phyloP scores from a whole-genome alignment of 2,797 vertebrate genomes.

The Borostomias antarcticus region DNA sequence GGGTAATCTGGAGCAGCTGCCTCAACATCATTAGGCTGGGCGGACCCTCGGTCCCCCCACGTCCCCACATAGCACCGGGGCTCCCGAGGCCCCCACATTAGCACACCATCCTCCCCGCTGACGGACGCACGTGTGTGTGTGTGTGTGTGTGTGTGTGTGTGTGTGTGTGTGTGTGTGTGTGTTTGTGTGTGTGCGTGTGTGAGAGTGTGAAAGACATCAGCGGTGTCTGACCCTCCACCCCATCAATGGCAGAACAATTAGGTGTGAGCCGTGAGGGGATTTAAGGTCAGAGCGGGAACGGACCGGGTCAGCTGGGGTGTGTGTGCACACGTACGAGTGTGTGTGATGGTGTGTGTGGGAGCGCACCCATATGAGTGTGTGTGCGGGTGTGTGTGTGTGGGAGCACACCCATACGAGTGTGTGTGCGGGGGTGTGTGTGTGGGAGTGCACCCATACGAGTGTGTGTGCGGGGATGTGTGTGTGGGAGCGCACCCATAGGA shows the following conservation, averaged over 20 bases:
- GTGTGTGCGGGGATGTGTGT: not conserved
- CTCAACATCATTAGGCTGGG: constrained; percentile 70
- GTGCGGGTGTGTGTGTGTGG: constrained; percentile 1
- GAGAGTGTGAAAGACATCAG: not conserved
- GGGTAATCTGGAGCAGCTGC: constrained; percentile 75
- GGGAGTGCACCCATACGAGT: constrained; percentile 9
- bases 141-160: not conserved
- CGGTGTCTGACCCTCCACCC: not conserved
- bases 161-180: not conserved
- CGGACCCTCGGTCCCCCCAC: constrained; percentile 33
- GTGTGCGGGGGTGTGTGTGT: constrained; percentile 9
- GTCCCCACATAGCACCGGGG: not conserved
- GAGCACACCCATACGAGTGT: not conserved
- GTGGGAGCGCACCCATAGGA: not conserved
- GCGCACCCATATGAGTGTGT: no score
- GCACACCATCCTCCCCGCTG: constrained; percentile 32
- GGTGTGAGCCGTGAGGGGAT: constrained; percentile 1
- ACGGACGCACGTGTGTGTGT: constrained; percentile 21
- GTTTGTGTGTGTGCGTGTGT: not conserved
- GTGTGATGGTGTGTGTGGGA: not conserved
- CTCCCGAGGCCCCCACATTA: constrained; percentile 33
- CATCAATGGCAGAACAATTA: constrained; percentile 17
- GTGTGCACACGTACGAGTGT: no score
- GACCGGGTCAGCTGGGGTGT: not conserved
- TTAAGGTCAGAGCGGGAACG: constrained; percentile 1